Percentiles rank a stretch among this genome's conserved stretches.
These are phyloP conservation scores for Cossypha heuglini DNA, from an alignment of 2,797 vertebrate genomes.

Conservation along the genomic window DNA sequence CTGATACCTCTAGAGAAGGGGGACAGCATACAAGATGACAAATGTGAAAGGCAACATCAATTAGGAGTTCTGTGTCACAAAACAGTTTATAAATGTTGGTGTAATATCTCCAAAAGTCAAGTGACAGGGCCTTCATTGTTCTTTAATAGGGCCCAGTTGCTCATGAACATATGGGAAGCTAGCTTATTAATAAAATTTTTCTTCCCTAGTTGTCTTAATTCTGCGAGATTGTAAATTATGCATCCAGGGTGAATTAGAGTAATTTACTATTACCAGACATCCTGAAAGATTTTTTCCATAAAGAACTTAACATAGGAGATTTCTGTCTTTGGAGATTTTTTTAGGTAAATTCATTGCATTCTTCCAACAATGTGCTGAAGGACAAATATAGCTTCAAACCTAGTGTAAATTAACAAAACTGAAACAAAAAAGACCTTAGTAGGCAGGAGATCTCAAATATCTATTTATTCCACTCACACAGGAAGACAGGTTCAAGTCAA, in stretches of 20 bases:
- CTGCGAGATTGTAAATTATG: slow-evolving; percentile 23
- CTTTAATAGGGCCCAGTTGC: slow-evolving; percentile 53
- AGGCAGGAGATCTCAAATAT: not conserved
- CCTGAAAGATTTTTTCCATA: not conserved
- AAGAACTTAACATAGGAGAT: not conserved
- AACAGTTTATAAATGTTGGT: slow-evolving; percentile 56
- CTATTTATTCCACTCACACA: not conserved
- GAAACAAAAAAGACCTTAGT: not conserved
- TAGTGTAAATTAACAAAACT: not conserved
- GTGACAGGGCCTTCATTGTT: slow-evolving; percentile 65
- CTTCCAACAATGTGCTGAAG: not conserved
- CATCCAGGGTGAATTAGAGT: not conserved
- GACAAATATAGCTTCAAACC: not conserved
- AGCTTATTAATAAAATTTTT: slow-evolving; percentile 52
- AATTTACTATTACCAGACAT: not conserved
- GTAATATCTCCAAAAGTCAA: slow-evolving; percentile 48
- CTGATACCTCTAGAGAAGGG: not conserved
- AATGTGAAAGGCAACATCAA: not conserved
- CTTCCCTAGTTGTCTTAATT: slow-evolving; percentile 14
- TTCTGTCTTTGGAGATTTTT: not conserved
- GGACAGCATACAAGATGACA: not conserved
- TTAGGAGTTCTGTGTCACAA: not conserved
- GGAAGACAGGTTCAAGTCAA: not conserved
- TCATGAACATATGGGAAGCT: slow-evolving; percentile 40
- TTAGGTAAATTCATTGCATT: not conserved